Evolutionary conservation across 2,888 invertebrate species (phyloP).

Genomic region (Lepidonotus clava): DNA sequence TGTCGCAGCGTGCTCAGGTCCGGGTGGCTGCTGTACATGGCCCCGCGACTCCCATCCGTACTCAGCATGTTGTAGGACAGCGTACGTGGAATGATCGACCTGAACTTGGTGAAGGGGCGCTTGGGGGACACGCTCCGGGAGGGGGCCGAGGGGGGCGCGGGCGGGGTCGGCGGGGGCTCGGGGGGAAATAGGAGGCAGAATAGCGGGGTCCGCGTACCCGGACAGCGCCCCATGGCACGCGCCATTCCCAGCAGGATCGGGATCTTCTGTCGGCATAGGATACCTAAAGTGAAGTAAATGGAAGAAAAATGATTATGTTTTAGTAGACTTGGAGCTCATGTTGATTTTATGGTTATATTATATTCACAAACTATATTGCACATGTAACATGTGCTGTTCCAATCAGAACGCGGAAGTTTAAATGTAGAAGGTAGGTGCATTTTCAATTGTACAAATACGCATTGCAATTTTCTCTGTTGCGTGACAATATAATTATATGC

Average conservation of each 20-base stretch:
- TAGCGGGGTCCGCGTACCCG: slow-evolving; percentile 85
- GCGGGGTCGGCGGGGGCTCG: slow-evolving; percentile 56
- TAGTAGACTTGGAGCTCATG: no score
- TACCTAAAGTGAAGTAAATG: slow-evolving; percentile 83
- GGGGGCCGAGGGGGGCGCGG: background rate
- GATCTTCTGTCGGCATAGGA: slow-evolving; percentile 91
- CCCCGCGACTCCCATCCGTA: background rate
- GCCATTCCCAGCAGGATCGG: slow-evolving; percentile 93
- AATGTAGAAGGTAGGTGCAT: no score
- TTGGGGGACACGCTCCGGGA: slow-evolving; percentile 65
- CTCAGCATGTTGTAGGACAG: slow-evolving; percentile 84
- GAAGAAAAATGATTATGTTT: no score
- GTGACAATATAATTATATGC: no score
- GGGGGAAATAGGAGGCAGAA: slow-evolving; percentile 92
- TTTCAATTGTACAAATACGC: no score
- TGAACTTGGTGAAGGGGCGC: slow-evolving; percentile 81
- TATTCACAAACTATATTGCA: no score
- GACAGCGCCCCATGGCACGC: slow-evolving; percentile 94
- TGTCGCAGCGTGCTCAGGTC: slow-evolving; percentile 50
- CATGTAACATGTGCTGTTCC: no score
- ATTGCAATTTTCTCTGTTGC: no score
- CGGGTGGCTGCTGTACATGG: slow-evolving; percentile 27
- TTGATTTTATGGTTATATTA: no score
- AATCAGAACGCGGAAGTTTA: no score
- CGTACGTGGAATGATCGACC: slow-evolving; percentile 95